phyloP scores from a whole-genome alignment of 1,140 invertebrate species.

The Bemisia tabaci region DNA sequence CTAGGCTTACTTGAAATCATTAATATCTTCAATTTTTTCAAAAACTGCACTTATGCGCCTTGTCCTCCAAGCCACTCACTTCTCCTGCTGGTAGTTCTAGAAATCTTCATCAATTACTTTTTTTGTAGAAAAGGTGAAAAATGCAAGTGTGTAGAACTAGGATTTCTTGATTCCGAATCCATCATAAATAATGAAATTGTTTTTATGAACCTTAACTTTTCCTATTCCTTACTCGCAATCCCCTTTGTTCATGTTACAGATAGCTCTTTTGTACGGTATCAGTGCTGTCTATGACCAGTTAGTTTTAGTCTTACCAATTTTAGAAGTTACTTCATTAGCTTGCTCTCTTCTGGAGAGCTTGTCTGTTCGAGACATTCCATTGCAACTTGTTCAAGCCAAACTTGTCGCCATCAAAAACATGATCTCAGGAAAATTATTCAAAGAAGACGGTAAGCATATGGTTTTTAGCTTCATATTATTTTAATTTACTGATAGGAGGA shows the following conservation, averaged over 20 bases:
- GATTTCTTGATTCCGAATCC: too few species aligned
- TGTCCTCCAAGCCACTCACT: too few species aligned
- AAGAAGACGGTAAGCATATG: constrained; percentile 41
- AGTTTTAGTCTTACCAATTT: constrained; percentile 37
- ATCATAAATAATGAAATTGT: too few species aligned
- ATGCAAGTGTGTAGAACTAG: too few species aligned
- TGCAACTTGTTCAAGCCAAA: constrained; percentile 53
- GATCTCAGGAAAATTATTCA: constrained; percentile 53
- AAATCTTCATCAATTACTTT: too few species aligned
- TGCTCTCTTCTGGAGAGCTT: constrained; percentile 53
- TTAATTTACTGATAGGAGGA: neutral
- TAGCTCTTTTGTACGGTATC: constrained; percentile 40
- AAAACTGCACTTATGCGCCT: too few species aligned
- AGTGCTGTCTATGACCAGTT: constrained; percentile 34
- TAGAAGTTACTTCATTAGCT: constrained; percentile 52
- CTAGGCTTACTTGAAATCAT: too few species aligned
- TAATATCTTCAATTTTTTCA: too few species aligned
- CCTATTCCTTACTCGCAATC: too few species aligned
- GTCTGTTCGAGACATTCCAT: constrained; percentile 41
- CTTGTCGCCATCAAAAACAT: constrained; percentile 55
- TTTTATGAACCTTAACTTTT: too few species aligned
- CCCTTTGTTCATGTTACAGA: constrained; percentile 31
- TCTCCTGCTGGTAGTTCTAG: too few species aligned
- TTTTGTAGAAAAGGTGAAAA: too few species aligned
- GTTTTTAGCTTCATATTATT: neutral